A percentile compares a stretch with the other conserved stretches of the same genome.
Conservation (phyloP, 2,888 invertebrate species). For the Dusona sp. region DNA sequence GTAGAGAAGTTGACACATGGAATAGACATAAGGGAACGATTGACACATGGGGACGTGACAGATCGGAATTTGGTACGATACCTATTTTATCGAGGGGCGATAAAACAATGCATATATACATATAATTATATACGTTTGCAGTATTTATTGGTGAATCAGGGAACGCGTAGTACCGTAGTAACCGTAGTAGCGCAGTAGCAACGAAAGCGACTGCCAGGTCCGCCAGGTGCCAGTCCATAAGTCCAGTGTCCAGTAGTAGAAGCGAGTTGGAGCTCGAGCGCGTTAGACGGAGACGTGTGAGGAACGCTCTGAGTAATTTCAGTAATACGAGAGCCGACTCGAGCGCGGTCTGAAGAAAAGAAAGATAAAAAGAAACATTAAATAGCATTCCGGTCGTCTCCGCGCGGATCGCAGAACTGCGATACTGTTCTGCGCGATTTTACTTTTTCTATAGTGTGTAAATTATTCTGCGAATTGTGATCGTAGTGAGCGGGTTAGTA, state of each 20-base stretch:
- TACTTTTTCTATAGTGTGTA: background rate
- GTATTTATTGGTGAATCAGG: background rate
- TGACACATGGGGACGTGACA: background rate
- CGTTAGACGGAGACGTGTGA: background rate
- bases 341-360: conserved; percentile 6
- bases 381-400: background rate
- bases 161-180: background rate
- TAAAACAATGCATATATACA: background rate
- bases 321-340: background rate
- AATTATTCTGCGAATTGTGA: background rate
- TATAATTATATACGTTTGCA: background rate
- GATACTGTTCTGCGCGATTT: background rate
- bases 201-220: background rate
- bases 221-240: too few relatives aligned
- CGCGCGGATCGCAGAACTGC: background rate
- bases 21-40: background rate
- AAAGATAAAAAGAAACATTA: background rate
- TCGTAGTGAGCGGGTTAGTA: background rate
- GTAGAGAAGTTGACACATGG: too few relatives aligned
- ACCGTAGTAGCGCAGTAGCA: conserved; percentile 5
- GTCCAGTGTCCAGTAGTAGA: conserved; percentile 4
- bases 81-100: background rate
- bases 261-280: background rate
- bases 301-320: conserved; percentile 6
- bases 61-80: background rate